phyloP scores from a whole-genome alignment of 2,797 vertebrate species.

The Alcedo atthis region DNA sequence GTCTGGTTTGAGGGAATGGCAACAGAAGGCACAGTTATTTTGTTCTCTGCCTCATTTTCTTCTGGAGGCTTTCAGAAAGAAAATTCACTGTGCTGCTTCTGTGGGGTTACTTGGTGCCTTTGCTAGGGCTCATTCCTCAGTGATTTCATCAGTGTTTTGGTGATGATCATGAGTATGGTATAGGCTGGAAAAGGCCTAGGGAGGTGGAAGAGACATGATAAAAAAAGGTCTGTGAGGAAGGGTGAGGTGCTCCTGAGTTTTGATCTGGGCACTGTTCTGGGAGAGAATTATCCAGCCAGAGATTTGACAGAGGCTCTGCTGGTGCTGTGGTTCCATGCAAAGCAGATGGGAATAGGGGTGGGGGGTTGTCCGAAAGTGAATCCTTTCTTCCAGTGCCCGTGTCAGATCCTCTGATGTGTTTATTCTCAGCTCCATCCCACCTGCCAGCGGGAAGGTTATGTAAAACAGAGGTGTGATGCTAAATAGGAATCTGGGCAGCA shows the following conservation, averaged over 20 bases:
- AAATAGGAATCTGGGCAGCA: background rate
- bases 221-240: background rate
- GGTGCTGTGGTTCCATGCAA: fast-evolving
- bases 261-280: background rate
- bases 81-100: background rate
- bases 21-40: fast-evolving
- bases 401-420: background rate
- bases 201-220: background rate
- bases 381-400: background rate
- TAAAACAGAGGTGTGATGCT: background rate
- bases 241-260: background rate
- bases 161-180: background rate
- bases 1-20: background rate
- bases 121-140: background rate
- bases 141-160: background rate
- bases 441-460: background rate
- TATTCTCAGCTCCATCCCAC: background rate
- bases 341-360: background rate
- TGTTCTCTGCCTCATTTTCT: background rate
- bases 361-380: background rate
- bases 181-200: background rate
- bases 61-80: background rate
- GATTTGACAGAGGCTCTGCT: fast-evolving
- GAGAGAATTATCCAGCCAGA: background rate
- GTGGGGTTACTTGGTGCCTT: background rate